Evolutionary conservation across 1,140 invertebrate genomes (phyloP), one percentile per base, ranked within the genome.

Genomic region (Zophobas atratus): DNA sequence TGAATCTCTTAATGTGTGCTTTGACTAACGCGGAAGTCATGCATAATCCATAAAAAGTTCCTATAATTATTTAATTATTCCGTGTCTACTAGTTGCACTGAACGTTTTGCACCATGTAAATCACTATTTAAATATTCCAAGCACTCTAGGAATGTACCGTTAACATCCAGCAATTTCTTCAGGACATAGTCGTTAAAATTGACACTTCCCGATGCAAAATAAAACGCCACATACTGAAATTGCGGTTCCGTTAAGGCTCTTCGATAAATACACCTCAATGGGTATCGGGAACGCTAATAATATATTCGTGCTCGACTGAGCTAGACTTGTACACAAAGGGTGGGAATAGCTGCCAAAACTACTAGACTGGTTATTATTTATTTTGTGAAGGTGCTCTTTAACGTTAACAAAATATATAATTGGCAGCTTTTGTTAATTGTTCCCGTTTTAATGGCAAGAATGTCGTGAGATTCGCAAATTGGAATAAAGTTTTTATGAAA

Each of bases 131-230:
- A 73, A 73, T 57, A 73, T 73, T 73, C 71, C 35, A 51, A 35
- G 46, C 71, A 49, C 34, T 55, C 71, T 38, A 51, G 46, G 34
- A 73, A 73, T 60, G 33, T 76, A 76, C 74, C 56, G 74, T 76
- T 76, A 76, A 76, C 74, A 76, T 63, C 74, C 60, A 48, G 71
- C 32, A 73, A 73, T 73, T 75, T 75, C 53, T 75, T 49, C 53
- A 49, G 55, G 55, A 60, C 56, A 60, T 76, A 57, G 67, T 76
- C 56, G 74, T 76, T 76, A 76, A 63, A 76, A 76, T 76, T 63
- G 74, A 63, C 56, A 76, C 57, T 76, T 76, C 74, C 74, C 74
- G 41, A 76, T 76, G 55, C 55, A 73, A 67, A 67, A 67, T 67
- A 67, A 41, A 41, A 67, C 60, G 36, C 38, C 60, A 67, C 60